Evolutionary conservation across 2,888 invertebrate genomes (phyloP).

Genomic region (Sarcophaga subvicina): DNA sequence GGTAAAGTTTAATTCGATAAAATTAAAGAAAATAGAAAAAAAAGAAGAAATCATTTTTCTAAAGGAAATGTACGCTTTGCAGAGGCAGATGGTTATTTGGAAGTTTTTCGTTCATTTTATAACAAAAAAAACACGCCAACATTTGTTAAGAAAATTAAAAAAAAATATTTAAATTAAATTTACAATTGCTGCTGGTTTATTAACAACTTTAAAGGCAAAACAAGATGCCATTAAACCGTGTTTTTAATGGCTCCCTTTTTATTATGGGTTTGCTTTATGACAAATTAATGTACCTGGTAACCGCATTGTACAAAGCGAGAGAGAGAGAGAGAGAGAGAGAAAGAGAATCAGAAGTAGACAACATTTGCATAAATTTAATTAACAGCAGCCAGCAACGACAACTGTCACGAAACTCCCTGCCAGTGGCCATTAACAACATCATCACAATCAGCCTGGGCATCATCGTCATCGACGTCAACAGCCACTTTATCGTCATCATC

Average conservation of each 20-base stretch:
- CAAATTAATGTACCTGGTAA: constrained; percentile 19
- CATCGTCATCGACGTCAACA: background rate
- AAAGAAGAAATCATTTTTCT: background rate
- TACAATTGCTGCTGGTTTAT: background rate
- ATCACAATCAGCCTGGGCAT: background rate
- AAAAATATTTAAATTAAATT: constrained; percentile 3
- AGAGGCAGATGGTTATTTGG: background rate
- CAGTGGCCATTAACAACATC: constrained; percentile 11
- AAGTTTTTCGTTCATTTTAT: background rate
- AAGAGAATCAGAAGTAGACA: background rate
- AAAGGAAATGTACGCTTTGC: background rate
- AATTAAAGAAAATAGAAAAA: background rate
- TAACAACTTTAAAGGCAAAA: background rate
- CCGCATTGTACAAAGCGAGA: background rate
- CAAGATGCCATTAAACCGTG: background rate
- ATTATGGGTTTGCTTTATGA: constrained; percentile 1
- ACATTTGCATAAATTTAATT: constrained; percentile 66
- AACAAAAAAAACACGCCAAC: background rate
- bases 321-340: background rate
- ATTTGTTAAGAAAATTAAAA: constrained; percentile 7
- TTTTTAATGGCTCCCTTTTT: background rate
- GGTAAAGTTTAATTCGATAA: background rate
- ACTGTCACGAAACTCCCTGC: background rate
- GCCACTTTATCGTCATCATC: background rate
- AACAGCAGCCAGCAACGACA: constrained; percentile 16